Percentiles rank a stretch among this genome's conserved stretches.
These are phyloP conservation scores for Epinephelus lanceolatus DNA, from an alignment of 2,113 vertebrate genomes.

Conservation along the genomic window DNA sequence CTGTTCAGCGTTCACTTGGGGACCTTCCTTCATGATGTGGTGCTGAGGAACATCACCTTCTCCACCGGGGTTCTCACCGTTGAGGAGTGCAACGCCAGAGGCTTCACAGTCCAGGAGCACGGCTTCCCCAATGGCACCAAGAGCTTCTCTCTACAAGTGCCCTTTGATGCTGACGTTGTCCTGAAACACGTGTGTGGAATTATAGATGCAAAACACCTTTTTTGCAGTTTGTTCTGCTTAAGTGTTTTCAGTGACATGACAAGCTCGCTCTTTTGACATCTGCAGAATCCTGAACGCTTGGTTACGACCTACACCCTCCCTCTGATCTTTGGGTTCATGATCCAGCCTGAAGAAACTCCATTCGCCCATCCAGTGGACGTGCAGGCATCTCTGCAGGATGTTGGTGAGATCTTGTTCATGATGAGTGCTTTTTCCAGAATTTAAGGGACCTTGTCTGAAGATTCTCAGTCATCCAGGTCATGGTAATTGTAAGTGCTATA, in stretches of 20 bases:
- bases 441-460: no score
- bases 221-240: not conserved
- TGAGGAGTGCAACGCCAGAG: slow-evolving; percentile 71
- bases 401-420: slow-evolving; percentile 65
- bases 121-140: slow-evolving; percentile 79
- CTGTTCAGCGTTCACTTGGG: slow-evolving; percentile 83
- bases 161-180: slow-evolving; percentile 79
- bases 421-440: no score
- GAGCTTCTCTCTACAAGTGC: slow-evolving; percentile 78
- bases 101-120: slow-evolving; percentile 73
- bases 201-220: not conserved
- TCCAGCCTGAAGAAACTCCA: slow-evolving; percentile 72
- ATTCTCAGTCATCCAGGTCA: no score
- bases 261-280: rapidly evolving
- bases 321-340: slow-evolving; percentile 76
- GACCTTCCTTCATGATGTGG: slow-evolving; percentile 85
- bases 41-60: slow-evolving; percentile 84
- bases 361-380: slow-evolving; percentile 69
- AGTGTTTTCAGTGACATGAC: not conserved
- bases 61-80: slow-evolving; percentile 69
- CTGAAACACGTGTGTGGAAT: slow-evolving; percentile 78
- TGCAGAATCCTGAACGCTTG: slow-evolving; percentile 69
- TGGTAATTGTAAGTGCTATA: no score
- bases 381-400: slow-evolving; percentile 65
- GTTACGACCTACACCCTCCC: slow-evolving; percentile 68